Evolutionary conservation across 2,888 invertebrate genomes (phyloP).

Genomic region (Meganola albula): DNA sequence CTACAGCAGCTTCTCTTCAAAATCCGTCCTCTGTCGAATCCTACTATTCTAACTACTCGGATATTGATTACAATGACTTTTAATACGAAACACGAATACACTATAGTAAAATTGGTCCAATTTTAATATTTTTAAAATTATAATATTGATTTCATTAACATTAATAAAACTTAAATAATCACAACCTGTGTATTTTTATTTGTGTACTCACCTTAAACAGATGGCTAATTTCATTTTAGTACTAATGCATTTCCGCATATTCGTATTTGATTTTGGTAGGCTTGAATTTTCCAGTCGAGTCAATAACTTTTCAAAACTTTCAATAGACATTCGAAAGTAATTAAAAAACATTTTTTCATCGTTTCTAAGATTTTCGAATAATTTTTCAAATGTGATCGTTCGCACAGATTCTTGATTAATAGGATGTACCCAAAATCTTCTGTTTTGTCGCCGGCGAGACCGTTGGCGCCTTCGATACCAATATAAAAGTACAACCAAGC

Average conservation of each 20-base stretch:
- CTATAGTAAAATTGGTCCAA: slow-evolving; percentile 16
- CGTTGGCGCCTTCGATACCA: slow-evolving; percentile 20
- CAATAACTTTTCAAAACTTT: slow-evolving; percentile 20
- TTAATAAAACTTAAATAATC: slow-evolving; percentile 21
- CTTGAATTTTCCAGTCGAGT: slow-evolving; percentile 22
- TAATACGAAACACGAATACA: slow-evolving; percentile 15
- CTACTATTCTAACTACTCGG: slow-evolving; percentile 22
- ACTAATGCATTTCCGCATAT: slow-evolving; percentile 22
- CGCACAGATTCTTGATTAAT: slow-evolving; percentile 23
- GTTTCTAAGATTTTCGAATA: slow-evolving; percentile 20
- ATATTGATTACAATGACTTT: slow-evolving; percentile 15
- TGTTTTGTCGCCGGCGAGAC: slow-evolving; percentile 12
- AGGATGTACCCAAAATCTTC: slow-evolving; percentile 22
- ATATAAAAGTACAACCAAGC: slow-evolving; percentile 24
- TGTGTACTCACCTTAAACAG: slow-evolving; percentile 23
- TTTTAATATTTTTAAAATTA: slow-evolving; percentile 4
- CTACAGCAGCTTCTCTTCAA: slow-evolving; percentile 20
- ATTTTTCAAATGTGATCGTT: slow-evolving; percentile 18
- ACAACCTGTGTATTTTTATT: slow-evolving; percentile 19
- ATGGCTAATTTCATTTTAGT: slow-evolving; percentile 23
- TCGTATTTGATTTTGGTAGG: slow-evolving; percentile 24
- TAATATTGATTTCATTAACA: slow-evolving; percentile 19
- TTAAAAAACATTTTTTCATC: slow-evolving; percentile 15
- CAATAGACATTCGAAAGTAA: slow-evolving; percentile 22
- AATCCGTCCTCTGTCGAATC: slow-evolving; percentile 24